Base-by-base conservation (phyloP, 2,888 invertebrate species). In the Tholera decimalis region DNA sequence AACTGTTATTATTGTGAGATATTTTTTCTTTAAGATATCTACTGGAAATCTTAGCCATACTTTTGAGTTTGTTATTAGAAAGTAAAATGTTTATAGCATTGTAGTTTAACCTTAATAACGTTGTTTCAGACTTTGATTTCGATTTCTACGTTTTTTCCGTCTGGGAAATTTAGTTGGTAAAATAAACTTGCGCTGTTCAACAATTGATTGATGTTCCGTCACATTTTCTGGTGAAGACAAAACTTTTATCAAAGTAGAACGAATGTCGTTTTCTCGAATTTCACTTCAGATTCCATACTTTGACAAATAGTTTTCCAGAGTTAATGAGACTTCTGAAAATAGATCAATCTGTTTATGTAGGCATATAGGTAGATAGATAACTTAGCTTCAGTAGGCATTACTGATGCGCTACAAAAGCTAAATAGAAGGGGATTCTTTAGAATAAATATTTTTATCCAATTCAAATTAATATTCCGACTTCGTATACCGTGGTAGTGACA, bases 171-270 rank as follows among this genome's bases (percentile, higher is more conserved):
- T 24, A 5, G 2, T 20, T 43, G 22, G 8, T 18, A 13, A 49
- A 44, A 2, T 20, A 18, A 44, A 44, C 18, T n/a, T 39, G 30
- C 1, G 6, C n/a, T 26, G 7, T 9, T 20, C 35, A 13, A 3
- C 41, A n/a, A 44, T 63, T 63, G 63, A 63, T 68, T 54, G 47
- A 47, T 44, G 41, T 37, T 35, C 5, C 18, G 22, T 30, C 13
- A 18, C 7, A 35, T 41, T 30, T 43, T 46, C 1, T 11, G 7
- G 11, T 26, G 18, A 43, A 43, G 15, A 69, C 13, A 44, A 41
- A 47, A 39, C 59, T 39, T 39, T 63, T 18, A 54, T 18, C 2
- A 22, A 55, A 43, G 22, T 33, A 37, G 22, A 60, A 51, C 39
- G 33, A 51, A 51, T 11, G 33, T 8, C 24, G 20, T 49, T 58